Evolutionary conservation across 2,888 invertebrate species (phyloP).

Genomic region (Nowickia ferox): DNA sequence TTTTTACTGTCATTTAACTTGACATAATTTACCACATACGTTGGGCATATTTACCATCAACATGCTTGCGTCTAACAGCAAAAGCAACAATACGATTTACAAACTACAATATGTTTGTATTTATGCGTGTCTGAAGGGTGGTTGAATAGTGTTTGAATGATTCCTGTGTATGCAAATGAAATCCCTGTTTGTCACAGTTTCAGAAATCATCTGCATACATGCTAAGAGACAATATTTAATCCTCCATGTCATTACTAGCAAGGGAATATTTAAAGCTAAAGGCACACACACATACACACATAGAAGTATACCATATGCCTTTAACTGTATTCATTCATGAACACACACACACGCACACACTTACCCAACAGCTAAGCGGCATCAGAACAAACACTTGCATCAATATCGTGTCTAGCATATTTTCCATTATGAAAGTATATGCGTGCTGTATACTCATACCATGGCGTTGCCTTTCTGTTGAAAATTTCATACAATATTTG

Average conservation of each 20-base stretch:
- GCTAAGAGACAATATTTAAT: slow-evolving; percentile 42
- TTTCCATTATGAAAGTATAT: background rate
- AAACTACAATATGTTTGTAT: slow-evolving; percentile 6
- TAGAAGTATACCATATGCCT: background rate
- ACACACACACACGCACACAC: background rate
- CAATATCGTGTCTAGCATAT: slow-evolving; percentile 26
- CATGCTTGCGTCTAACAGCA: slow-evolving; percentile 5
- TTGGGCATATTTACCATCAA: slow-evolving; percentile 29
- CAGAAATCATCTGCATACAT: slow-evolving; percentile 54
- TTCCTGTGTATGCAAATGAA: slow-evolving; percentile 36
- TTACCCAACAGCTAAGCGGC: background rate
- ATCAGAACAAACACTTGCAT: slow-evolving; percentile 35
- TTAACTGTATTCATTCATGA: background rate
- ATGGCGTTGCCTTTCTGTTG: background rate
- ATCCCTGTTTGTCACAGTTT: slow-evolving; percentile 55
- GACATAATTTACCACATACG: slow-evolving; percentile 65
- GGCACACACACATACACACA: background rate
- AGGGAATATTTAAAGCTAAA: slow-evolving; percentile 44
- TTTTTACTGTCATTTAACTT: slow-evolving; percentile 52
- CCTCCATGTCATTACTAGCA: slow-evolving; percentile 57
- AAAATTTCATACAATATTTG: slow-evolving; percentile 4
- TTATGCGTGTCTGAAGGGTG: background rate
- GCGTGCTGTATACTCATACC: background rate
- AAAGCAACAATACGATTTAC: slow-evolving; percentile 6
- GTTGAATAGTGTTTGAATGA: background rate